phyloP scores from a whole-genome alignment of 2,797 vertebrate genomes.

The Falco berigora region DNA sequence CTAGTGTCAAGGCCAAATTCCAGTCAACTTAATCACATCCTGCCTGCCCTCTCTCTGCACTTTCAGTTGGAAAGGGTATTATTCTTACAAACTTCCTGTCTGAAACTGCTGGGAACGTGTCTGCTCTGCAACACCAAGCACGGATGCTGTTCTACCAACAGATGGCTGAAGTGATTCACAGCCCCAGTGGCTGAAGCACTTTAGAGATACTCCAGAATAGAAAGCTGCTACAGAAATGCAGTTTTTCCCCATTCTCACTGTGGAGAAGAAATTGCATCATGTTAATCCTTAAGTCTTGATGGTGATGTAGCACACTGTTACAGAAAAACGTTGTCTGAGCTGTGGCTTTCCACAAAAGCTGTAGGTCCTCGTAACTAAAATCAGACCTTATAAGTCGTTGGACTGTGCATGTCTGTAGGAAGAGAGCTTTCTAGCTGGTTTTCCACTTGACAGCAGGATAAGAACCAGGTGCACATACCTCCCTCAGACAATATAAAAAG shows the following conservation, averaged over 20 bases:
- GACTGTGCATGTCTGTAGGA: not conserved
- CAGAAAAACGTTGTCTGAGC: not conserved
- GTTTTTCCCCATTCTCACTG: not conserved
- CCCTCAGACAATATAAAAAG: not conserved
- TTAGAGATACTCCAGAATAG: not conserved
- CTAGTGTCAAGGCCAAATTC: not conserved
- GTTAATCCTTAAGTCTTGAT: not conserved
- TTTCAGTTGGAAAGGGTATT: not conserved
- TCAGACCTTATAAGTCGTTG: not conserved
- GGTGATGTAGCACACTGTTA: not conserved
- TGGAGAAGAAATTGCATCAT: not conserved
- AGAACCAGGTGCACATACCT: not conserved
- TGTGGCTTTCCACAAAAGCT: not conserved
- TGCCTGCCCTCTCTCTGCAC: not conserved
- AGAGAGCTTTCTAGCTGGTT: not conserved
- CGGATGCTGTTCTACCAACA: not conserved
- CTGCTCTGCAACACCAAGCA: not conserved
- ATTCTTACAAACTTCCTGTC: not conserved
- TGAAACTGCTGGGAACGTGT: not conserved
- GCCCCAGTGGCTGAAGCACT: not conserved
- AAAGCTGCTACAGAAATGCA: not conserved
- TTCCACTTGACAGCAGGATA: not conserved
- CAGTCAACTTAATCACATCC: conserved; percentile 47
- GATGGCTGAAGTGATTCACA: conserved; percentile 1
- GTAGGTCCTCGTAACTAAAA: not conserved